phyloP scores from a whole-genome alignment of 2,797 vertebrate species.

The Enteromius mattozi region DNA sequence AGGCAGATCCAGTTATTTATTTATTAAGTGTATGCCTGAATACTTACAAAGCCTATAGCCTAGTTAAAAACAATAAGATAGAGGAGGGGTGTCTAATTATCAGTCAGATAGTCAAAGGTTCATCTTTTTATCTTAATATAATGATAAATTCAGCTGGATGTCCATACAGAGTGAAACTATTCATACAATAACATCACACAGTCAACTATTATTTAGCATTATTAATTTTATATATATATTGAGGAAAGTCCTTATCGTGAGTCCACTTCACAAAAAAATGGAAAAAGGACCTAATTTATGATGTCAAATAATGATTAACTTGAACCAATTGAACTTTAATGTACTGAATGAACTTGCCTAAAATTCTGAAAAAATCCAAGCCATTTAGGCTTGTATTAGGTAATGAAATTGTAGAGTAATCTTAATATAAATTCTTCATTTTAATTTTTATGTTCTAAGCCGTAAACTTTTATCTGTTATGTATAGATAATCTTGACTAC shows the following conservation, averaged over 20 bases:
- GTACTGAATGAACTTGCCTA: neutral
- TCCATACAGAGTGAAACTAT: neutral
- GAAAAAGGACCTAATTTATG: neutral
- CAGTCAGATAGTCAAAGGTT: neutral
- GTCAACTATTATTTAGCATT: neutral
- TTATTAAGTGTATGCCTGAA: neutral
- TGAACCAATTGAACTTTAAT: neutral
- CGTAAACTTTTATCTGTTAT: neutral
- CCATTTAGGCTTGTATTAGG: neutral
- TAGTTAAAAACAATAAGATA: neutral
- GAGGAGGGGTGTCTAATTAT: neutral
- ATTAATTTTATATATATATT: neutral
- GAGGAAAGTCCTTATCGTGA: neutral
- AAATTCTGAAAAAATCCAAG: neutral
- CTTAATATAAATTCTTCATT: neutral
- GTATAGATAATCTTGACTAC: neutral
- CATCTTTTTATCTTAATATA: neutral
- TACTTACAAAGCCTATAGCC: neutral
- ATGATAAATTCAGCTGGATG: neutral
- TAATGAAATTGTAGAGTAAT: neutral
- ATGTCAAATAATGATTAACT: neutral
- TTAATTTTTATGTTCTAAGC: slow-evolving; percentile 16
- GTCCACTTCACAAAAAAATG: neutral
- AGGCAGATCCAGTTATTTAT: neutral
- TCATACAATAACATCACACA: neutral